Base-by-base conservation (phyloP, 1,140 invertebrate species). In the Paraescarpia echinospica region DNA sequence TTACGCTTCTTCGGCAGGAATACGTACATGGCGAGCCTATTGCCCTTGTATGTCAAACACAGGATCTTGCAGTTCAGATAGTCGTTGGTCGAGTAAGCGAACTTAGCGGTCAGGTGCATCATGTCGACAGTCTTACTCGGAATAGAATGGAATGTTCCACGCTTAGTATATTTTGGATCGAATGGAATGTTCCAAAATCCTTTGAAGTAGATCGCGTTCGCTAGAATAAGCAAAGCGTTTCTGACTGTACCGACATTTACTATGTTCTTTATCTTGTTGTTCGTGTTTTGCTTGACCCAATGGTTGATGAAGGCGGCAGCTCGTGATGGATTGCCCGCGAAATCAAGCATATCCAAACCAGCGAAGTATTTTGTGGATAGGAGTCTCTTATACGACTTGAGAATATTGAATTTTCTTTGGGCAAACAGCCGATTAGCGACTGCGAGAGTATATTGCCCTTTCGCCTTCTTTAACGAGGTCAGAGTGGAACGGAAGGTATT, bases 11-110 rank as follows among this genome's bases (percentile, higher is more conserved):
- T 35, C 35, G 91, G 91, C 9, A 91, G 34, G 34, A 91, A 35
- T 9, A 91, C 91, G 31, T 48, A 91, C 91, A 91, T 91, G 18
- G 91, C 35, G 8, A 41, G 35, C 9, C 35, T 34, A 1, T 91
- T 33, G 6, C 35, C 91, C 8, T 48, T 35, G 51, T 91, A 91
- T 12, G 91, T 12, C 31, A 91, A 22, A 2, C n/a, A 12, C 91
- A 91, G 14, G 6, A 91, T 41, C 51, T 91, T 9, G 91, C 91
- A 91, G 34, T 91, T 91, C 91, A 91, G 34, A 14, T 91, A 77
- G 22, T 31, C 5, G 59, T 77, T 77, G 8, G 5, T 18, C 1
- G 59, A 8, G 27, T 77, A 77, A 77, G 59, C 59, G 6, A 77
- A 77, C 27, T 77, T 77, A 77, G 59, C 59, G 6, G 6, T 77